phyloP scores from a whole-genome alignment of 2,113 vertebrate genomes.

The Hypocryptadius cinnamomeus region DNA sequence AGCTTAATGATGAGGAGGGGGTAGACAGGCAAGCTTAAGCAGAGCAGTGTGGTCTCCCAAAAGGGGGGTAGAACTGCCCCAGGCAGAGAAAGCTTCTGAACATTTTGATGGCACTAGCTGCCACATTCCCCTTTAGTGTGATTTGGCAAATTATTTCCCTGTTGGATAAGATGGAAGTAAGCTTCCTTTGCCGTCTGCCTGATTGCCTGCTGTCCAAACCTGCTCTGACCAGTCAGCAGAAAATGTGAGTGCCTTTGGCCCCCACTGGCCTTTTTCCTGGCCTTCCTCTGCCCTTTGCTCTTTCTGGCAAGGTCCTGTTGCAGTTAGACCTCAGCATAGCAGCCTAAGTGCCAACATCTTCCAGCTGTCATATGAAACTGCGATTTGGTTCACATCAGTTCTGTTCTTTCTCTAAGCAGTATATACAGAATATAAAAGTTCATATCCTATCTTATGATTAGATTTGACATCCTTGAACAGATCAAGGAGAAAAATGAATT shows the following conservation, averaged over 20 bases:
- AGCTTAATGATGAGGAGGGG: not conserved
- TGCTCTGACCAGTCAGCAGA: not conserved
- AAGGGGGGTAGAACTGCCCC: not conserved
- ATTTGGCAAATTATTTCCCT: not conserved
- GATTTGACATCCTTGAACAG: not conserved
- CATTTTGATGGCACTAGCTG: accelerated
- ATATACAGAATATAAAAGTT: not conserved
- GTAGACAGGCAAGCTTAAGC: not conserved
- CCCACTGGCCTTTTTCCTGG: not conserved
- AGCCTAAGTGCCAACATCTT: not conserved
- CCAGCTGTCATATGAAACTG: not conserved
- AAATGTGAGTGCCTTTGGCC: not conserved
- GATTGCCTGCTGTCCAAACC: not conserved
- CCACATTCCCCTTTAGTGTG: not conserved
- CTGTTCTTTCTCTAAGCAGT: not conserved
- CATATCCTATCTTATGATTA: not conserved
- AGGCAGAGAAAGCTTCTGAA: not conserved
- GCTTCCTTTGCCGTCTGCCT: not conserved
- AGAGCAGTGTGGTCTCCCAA: not conserved
- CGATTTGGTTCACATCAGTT: not conserved
- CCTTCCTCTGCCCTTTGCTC: not conserved
- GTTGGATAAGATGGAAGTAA: not conserved
- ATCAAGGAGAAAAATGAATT: conserved; percentile 6
- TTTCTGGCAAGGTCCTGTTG: not conserved
- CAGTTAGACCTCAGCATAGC: not conserved